Evolutionary conservation across 2,113 vertebrate genomes (phyloP).

Genomic region (Nymphicus hollandicus): DNA sequence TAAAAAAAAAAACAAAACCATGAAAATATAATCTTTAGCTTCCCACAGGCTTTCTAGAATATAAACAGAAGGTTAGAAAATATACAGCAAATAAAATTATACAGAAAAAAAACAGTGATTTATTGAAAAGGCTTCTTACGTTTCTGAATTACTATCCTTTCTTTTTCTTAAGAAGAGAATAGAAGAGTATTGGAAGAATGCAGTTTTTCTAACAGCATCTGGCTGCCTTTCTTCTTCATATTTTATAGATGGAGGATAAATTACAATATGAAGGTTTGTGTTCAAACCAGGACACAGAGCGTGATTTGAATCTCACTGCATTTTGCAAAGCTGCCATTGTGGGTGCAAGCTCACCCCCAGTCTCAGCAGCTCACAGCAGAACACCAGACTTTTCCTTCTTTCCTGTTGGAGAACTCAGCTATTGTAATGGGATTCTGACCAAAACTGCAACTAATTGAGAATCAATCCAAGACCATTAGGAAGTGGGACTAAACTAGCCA

Average conservation of each 20-base stretch:
- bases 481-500: slow-evolving; percentile 83
- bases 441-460: slow-evolving; percentile 98
- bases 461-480: slow-evolving; percentile 98
- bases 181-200: slow-evolving; percentile 50
- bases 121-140: slow-evolving; percentile 50
- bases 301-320: slow-evolving; percentile 65
- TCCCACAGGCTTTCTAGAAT: slow-evolving; percentile 48
- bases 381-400: not conserved
- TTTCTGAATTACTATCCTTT: slow-evolving; percentile 66
- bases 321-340: slow-evolving; percentile 52
- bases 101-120: slow-evolving; percentile 21
- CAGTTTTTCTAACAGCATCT: slow-evolving; percentile 67
- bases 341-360: slow-evolving; percentile 31
- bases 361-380: slow-evolving; percentile 30
- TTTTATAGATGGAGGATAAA: slow-evolving; percentile 74
- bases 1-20: not conserved
- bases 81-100: slow-evolving; percentile 34
- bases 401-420: slow-evolving; percentile 57
- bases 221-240: slow-evolving; percentile 68
- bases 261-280: slow-evolving; percentile 59
- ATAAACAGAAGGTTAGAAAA: slow-evolving; percentile 56
- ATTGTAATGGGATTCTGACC: slow-evolving; percentile 88
- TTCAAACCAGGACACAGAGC: slow-evolving; percentile 52
- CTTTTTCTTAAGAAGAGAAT: slow-evolving; percentile 63
- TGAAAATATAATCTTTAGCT: slow-evolving; percentile 46